These are phyloP conservation scores for Eupithecia abbreviata DNA, from an alignment of 2,888 invertebrate genomes.

Conservation along the genomic window DNA sequence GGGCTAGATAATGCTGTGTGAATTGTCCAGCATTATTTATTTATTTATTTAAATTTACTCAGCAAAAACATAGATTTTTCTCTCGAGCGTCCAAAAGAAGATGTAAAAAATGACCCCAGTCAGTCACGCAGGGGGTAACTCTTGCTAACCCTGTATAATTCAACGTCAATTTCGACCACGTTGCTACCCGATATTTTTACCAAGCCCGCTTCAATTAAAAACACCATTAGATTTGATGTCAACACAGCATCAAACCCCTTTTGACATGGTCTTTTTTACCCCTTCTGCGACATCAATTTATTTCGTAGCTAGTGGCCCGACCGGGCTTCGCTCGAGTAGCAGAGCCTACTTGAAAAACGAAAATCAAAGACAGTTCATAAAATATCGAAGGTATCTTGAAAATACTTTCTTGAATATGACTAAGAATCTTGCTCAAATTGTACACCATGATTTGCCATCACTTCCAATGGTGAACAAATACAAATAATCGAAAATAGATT, in stretches of 20 bases:
- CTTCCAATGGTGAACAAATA: no score
- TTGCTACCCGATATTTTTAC: constrained; percentile 15
- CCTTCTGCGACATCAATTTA: not conserved
- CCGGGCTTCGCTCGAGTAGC: not conserved
- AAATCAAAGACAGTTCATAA: no score
- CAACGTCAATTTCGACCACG: not conserved
- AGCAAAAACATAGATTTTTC: not conserved
- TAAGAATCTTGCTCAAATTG: no score
- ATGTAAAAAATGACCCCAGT: not conserved
- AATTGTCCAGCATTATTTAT: no score
- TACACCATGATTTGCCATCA: no score
- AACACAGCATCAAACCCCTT: constrained; percentile 4
- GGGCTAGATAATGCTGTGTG: no score
- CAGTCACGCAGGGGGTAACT: not conserved
- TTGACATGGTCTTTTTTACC: constrained; percentile 6
- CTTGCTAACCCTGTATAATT: constrained; percentile 4
- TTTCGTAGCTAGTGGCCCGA: not conserved
- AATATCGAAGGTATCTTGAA: no score
- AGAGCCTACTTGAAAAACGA: not conserved
- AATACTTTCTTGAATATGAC: no score
- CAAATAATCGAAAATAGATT: no score
- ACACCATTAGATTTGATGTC: constrained; percentile 45
- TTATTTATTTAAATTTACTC: no score
- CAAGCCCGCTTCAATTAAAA: constrained; percentile 42
- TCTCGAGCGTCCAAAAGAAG: not conserved